Evolutionary conservation across 2,113 vertebrate species (phyloP).

Genomic region (Mystacornis crossleyi): DNA sequence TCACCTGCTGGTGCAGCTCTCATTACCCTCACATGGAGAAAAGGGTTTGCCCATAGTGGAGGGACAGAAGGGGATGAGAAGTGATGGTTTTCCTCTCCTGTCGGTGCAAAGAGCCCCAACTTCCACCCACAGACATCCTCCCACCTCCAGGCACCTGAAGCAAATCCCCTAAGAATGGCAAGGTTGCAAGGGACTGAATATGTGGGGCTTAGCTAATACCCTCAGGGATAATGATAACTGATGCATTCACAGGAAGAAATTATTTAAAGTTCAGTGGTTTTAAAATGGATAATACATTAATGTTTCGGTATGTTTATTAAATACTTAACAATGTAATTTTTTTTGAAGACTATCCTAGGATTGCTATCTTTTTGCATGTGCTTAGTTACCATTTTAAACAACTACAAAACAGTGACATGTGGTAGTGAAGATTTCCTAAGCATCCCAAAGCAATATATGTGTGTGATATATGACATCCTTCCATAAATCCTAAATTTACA

Average conservation of each 20-base stretch:
- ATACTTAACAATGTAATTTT: slow-evolving; percentile 33
- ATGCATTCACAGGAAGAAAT: neutral
- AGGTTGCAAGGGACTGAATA: slow-evolving; percentile 3
- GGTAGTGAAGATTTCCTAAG: slow-evolving; percentile 53
- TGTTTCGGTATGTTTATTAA: neutral
- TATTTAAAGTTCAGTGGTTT: neutral
- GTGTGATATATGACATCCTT: slow-evolving; percentile 48
- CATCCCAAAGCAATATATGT: slow-evolving; percentile 60
- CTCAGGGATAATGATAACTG: neutral
- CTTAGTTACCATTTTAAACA: slow-evolving; percentile 52
- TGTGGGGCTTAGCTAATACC: neutral
- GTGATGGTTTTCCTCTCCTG: neutral
- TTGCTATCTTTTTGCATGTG: slow-evolving; percentile 37
- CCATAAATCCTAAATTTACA: slow-evolving; percentile 70
- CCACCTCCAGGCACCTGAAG: neutral
- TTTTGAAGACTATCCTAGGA: neutral
- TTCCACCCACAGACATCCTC: neutral
- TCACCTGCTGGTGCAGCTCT: neutral
- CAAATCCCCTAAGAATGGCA: neutral
- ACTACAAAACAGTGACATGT: slow-evolving; percentile 68
- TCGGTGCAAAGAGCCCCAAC: neutral
- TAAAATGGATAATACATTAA: slow-evolving; percentile 37
- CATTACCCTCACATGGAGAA: accelerated
- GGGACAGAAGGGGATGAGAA: accelerated
- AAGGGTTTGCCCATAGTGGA: neutral